Evolutionary conservation across 2,888 invertebrate species (phyloP).

Genomic region (Germaria angustata): DNA sequence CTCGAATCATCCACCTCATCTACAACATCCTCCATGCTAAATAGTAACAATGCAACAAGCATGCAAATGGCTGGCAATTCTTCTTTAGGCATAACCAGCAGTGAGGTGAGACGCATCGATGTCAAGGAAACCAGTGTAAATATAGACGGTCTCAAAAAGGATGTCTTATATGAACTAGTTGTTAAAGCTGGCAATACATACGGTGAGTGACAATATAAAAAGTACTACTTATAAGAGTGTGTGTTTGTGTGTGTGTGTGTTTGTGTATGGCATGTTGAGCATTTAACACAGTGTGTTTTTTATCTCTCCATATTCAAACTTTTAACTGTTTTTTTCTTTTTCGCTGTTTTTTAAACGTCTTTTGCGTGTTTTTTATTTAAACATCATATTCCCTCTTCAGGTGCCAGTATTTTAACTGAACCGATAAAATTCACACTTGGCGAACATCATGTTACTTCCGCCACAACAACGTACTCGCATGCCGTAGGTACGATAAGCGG

Average conservation of each 20-base stretch:
- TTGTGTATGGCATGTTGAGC: background rate
- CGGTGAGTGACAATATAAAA: slow-evolving; percentile 80
- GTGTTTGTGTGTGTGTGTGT: background rate
- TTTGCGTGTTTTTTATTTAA: slow-evolving; percentile 16
- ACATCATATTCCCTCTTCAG: slow-evolving; percentile 74
- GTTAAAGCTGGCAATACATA: slow-evolving; percentile 90
- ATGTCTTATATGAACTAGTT: slow-evolving; percentile 88
- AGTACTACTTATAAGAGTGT: background rate
- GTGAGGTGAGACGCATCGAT: slow-evolving; percentile 85
- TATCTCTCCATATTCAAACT: background rate
- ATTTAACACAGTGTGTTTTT: slow-evolving; percentile 4
- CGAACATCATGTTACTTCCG: slow-evolving; percentile 87
- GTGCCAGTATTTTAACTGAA: slow-evolving; percentile 87
- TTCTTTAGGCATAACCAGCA: slow-evolving; percentile 73
- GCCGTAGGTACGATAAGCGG: slow-evolving; percentile 79
- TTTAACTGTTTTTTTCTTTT: background rate
- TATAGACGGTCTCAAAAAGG: slow-evolving; percentile 86
- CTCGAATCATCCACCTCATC: slow-evolving; percentile 11
- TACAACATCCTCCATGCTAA: background rate
- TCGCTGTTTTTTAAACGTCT: background rate
- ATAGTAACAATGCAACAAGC: slow-evolving; percentile 75
- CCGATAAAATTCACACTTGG: slow-evolving; percentile 88
- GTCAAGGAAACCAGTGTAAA: slow-evolving; percentile 86
- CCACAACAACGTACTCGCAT: slow-evolving; percentile 81
- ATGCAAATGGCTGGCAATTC: slow-evolving; percentile 68